Evolutionary conservation across 2,113 vertebrate species (phyloP), one percentile per base, ranked within the genome.

Genomic region (Eulemur macaco): DNA sequence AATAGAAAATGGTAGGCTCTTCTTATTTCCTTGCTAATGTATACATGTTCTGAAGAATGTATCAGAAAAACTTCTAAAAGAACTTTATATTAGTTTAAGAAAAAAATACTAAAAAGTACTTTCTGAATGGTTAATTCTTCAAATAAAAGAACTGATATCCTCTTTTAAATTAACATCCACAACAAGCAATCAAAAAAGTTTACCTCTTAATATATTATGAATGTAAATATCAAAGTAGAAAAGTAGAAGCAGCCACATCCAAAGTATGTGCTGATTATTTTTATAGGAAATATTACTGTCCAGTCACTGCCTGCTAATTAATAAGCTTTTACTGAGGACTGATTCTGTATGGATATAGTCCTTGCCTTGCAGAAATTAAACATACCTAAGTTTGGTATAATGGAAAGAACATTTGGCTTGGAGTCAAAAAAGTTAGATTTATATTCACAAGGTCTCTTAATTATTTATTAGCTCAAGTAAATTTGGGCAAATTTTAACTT

Each of bases 1-100:
- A 94, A 45, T 98, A 95, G 78, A 84, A 98, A 95, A 96, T 13
- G 7, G 97, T 86, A 97, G 60, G 64, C 18, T 31, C 58, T 81
- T 86, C 29, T 96, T 87, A 97, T n/a, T 96, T 80, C 76, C 63
- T 96, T 91, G 15, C 25, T 88, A 96, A 93, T 15, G 6, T 47
- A 88, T 45, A 63, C 92, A 89, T 45, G 34, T 39, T 94, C 31
- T 69, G 45, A 93, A 54, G 56, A 86, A 68, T 54, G 27, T 11
- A 86, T 60, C 47, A 76, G 23, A 85, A 47, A 90, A 87, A 89
- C 12, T 82, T 88, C 58, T 83, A 69, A 42, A 85, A 82, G 6
- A 92, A 63, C 58, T 86, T 74, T 66, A 21, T 78, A 78, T 83
- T 69, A 88, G 39, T 42, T 83, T 68, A 91, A 94, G n/a, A 89